Percentiles rank a stretch among this genome's conserved stretches.
Evolutionary conservation across 1,140 invertebrate species (phyloP).

Genomic region (Aporrectodea caliginosa): DNA sequence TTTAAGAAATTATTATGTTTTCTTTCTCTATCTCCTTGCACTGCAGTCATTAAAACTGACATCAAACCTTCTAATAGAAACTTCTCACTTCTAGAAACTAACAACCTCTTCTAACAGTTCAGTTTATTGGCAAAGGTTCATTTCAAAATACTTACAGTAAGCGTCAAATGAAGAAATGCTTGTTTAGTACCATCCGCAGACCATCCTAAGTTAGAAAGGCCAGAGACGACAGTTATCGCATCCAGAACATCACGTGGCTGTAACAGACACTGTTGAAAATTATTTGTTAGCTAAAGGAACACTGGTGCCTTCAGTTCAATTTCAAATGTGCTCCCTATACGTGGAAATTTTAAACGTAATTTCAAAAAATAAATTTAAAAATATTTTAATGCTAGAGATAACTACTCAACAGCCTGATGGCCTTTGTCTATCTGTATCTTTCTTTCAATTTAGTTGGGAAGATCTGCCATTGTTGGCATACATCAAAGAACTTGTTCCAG

Average conservation of each 20-base stretch:
- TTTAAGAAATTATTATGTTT: not conserved
- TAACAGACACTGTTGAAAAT: conserved; percentile 37
- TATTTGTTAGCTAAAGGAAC: not conserved
- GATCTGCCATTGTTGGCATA: too few species aligned
- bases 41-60: not conserved
- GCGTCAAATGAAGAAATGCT: conserved; percentile 49
- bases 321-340: not conserved
- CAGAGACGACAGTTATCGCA: conserved; percentile 49
- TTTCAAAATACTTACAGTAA: conserved; percentile 44
- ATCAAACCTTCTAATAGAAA: not conserved
- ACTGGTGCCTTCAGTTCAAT: not conserved
- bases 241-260: conserved; percentile 51
- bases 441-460: too few species aligned
- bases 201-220: conserved; percentile 50
- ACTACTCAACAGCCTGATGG: too few species aligned
- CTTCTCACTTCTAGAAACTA: not conserved
- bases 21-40: not conserved
- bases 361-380: not conserved
- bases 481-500: too few species aligned
- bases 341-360: not conserved
- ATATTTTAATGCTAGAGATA: not conserved
- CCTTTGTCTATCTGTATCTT: too few species aligned
- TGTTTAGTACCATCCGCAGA: conserved; percentile 51
- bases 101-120: not conserved
- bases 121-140: too few species aligned